A percentile compares a stretch with the other conserved stretches of the same genome.
Evolutionary conservation across 2,113 vertebrate genomes (phyloP).

Genomic region (Melanerpes formicivorus): DNA sequence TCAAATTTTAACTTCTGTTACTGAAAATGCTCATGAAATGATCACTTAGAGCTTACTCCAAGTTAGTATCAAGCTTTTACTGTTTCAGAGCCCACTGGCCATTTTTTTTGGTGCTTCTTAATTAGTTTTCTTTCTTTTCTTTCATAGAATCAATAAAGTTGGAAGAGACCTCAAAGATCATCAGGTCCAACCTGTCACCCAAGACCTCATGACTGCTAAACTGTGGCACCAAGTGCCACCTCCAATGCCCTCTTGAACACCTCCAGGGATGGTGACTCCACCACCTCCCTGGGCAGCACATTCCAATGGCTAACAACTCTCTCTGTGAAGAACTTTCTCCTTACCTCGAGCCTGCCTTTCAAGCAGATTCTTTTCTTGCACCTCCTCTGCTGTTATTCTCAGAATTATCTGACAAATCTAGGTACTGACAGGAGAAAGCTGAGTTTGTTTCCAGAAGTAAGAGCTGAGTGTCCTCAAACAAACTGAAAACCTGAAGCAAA

Average conservation of each 20-base stretch:
- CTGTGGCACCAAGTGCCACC: too few species aligned
- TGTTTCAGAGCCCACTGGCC: not conserved
- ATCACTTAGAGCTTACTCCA: not conserved
- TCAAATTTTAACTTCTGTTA: not conserved
- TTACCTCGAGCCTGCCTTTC: too few species aligned
- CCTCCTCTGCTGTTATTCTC: not conserved
- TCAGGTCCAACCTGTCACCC: too few species aligned
- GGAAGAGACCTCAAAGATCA: too few species aligned
- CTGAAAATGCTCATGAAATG: not conserved
- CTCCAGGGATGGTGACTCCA: too few species aligned
- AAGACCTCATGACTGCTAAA: too few species aligned
- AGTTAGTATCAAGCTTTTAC: not conserved
- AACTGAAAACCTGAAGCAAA: not conserved
- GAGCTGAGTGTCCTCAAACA: not conserved
- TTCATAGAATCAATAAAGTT: too few species aligned
- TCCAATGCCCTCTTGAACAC: too few species aligned
- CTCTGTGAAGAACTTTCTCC: too few species aligned
- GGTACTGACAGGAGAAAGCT: not conserved
- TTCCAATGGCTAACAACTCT: too few species aligned
- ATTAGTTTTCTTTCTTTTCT: not conserved
- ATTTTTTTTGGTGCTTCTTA: not conserved
- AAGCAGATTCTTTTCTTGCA: not conserved
- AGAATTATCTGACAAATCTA: not conserved
- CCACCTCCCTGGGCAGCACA: too few species aligned
- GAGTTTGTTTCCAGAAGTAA: not conserved